Conservation (phyloP, 2,888 invertebrate species). For the Coremacera marginata region DNA sequence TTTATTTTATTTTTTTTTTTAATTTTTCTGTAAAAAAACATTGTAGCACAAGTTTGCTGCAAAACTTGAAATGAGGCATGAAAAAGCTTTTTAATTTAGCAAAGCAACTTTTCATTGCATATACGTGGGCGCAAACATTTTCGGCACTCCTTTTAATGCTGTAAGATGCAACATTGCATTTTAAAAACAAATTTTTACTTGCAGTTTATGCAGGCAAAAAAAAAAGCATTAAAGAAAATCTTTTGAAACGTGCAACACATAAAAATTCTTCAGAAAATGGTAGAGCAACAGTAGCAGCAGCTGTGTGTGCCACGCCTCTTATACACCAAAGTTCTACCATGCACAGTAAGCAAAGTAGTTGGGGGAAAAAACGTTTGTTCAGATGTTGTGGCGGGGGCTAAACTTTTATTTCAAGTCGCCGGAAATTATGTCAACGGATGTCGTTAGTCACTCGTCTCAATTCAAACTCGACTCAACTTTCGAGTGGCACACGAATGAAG, state of each 20-base stretch:
- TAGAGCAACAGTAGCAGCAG: too few species aligned
- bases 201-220: not conserved
- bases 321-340: too few species aligned
- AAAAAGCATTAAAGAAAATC: not conserved
- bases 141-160: too few species aligned
- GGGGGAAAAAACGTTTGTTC: not conserved
- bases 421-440: constrained; percentile 41
- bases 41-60: not conserved
- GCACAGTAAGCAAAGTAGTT: not conserved
- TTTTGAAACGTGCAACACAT: not conserved
- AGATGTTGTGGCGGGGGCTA: not conserved
- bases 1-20: not conserved
- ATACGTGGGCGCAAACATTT: not conserved
- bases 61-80: constrained; percentile 28
- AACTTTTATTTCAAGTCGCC: constrained; percentile 33
- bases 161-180: too few species aligned
- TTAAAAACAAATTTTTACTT: too few species aligned
- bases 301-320: too few species aligned
- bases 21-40: not conserved
- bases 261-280: too few species aligned
- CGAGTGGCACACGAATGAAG: not conserved
- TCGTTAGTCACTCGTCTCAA: constrained; percentile 36
- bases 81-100: constrained; percentile 18
- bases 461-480: constrained; percentile 25
- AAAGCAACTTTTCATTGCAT: not conserved